Conservation (phyloP, 2,113 vertebrate species). For the Pandion haliaetus region DNA sequence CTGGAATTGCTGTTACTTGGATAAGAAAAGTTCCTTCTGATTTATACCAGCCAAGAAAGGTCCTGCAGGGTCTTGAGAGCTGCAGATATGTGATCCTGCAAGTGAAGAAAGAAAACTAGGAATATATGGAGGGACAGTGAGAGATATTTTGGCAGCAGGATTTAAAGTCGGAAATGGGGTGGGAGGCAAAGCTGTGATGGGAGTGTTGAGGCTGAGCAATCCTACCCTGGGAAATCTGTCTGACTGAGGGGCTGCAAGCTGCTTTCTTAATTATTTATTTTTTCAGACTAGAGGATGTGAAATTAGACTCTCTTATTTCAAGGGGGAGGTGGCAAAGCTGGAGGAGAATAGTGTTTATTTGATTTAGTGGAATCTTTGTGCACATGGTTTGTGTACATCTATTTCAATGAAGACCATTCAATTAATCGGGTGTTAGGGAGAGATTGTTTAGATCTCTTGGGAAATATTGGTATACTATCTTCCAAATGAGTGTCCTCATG, state of each 20-base stretch:
- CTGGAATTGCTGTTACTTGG: neutral
- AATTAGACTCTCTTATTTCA: neutral
- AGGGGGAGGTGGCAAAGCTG: neutral
- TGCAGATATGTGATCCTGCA: neutral
- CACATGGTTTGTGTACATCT: rapidly evolving
- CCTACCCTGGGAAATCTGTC: slow-evolving; percentile 5
- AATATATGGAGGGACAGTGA: neutral
- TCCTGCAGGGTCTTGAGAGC: slow-evolving; percentile 14
- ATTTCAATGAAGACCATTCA: neutral
- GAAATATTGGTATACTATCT: neutral
- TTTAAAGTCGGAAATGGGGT: neutral
- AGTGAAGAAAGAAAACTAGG: neutral
- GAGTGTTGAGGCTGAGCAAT: neutral
- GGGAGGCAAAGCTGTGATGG: neutral
- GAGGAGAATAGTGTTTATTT: neutral
- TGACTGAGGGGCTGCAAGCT: neutral
- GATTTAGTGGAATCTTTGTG: neutral
- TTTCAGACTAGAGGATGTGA: neutral
- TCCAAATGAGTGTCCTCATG: neutral
- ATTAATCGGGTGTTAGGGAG: neutral
- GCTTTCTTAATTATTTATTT: neutral
- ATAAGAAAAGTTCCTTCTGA: neutral
- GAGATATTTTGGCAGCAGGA: neutral
- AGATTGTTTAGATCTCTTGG: neutral
- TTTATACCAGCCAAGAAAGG: neutral